Conservation (phyloP, 2,113 vertebrate genomes). For the Nansenia antarctica region DNA sequence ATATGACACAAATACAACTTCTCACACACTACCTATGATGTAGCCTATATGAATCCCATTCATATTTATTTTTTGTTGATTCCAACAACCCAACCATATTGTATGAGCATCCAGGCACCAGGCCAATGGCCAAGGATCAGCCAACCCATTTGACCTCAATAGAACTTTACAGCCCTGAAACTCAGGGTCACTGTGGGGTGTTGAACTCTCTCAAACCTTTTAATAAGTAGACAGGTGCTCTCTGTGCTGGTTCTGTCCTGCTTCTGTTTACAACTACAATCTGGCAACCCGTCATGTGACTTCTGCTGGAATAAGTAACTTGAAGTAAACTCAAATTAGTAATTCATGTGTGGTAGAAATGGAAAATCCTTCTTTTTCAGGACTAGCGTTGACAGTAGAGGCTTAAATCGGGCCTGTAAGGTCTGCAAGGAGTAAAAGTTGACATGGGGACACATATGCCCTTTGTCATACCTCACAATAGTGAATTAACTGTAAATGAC, state of each 20-base stretch:
- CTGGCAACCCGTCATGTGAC: background rate
- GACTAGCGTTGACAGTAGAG: no score
- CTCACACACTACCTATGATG: no score
- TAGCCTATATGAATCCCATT: background rate
- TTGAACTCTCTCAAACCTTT: conserved; percentile 17
- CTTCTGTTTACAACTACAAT: background rate
- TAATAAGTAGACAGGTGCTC: conserved; percentile 8
- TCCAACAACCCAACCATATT: background rate
- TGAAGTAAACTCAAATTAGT: background rate
- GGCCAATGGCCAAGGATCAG: no score
- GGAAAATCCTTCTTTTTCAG: no score
- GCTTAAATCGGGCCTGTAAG: no score
- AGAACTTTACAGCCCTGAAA: background rate
- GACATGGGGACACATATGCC: no score
- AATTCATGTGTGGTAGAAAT: background rate
- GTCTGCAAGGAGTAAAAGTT: no score
- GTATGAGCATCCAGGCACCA: background rate
- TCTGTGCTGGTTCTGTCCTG: background rate
- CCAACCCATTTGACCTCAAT: background rate
- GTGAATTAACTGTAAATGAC: no score
- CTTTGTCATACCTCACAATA: no score
- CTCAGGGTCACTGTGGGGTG: background rate
- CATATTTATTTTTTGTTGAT: background rate
- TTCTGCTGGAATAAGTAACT: background rate
- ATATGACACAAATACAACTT: no score